Evolutionary conservation across 2,888 invertebrate genomes (phyloP).

Genomic region (Gonocerus acuteangulatus): DNA sequence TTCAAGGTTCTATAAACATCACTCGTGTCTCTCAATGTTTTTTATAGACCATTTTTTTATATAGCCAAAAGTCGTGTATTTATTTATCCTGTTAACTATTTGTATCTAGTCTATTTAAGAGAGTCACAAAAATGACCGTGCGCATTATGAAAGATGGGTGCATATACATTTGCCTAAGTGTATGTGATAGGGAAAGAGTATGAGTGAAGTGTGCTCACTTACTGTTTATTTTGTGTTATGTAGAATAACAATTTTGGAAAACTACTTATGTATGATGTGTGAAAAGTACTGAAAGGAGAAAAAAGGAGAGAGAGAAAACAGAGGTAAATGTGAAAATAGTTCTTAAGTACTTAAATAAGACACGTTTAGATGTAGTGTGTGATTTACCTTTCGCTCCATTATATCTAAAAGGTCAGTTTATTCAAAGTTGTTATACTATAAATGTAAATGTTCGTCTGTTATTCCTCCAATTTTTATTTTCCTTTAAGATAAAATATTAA

Average conservation of each 20-base stretch:
- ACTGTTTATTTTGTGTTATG: conserved; percentile 29
- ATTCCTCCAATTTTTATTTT: conserved; percentile 15
- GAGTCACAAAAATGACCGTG: conserved; percentile 3
- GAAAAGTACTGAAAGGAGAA: conserved; percentile 7
- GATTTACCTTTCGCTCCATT: conserved; percentile 15
- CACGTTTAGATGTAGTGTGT: conserved; percentile 16
- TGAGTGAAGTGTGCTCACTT: conserved; percentile 9
- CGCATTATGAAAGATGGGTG: conserved; percentile 1
- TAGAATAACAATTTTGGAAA: conserved; percentile 28
- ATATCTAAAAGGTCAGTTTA: conserved; percentile 26
- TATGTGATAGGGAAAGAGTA: background rate
- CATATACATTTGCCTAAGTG: background rate
- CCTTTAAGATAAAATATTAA: conserved; percentile 1
- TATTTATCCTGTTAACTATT: background rate
- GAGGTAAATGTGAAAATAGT: background rate
- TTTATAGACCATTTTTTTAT: conserved; percentile 4
- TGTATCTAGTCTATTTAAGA: conserved; percentile 16
- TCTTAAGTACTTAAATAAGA: conserved; percentile 25
- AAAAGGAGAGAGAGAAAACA: conserved; percentile 6
- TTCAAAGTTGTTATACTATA: conserved; percentile 31
- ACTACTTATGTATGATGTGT: conserved; percentile 12
- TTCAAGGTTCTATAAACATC: conserved; percentile 4
- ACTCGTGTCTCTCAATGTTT: background rate
- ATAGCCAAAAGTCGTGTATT: conserved; percentile 2
- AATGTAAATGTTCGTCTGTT: conserved; percentile 25